phyloP scores from a whole-genome alignment of 2,888 invertebrate species.

The Callimorpha dominula region DNA sequence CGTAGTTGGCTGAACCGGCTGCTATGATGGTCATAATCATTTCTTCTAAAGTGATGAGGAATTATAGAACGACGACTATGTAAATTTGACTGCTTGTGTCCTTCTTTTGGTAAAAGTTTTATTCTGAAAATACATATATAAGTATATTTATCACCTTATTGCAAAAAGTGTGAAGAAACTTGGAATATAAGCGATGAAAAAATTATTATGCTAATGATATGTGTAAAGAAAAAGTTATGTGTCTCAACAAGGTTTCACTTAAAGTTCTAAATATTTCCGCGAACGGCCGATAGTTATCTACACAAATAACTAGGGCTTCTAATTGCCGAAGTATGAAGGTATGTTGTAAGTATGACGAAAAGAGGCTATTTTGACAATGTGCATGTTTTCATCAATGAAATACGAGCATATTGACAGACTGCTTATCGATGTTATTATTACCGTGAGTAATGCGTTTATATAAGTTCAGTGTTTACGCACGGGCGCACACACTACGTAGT shows the following conservation, averaged over 20 bases:
- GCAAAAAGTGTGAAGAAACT: slow-evolving; percentile 22
- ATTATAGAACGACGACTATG: slow-evolving; percentile 59
- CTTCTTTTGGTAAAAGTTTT: slow-evolving; percentile 59
- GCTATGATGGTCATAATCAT: slow-evolving; percentile 80
- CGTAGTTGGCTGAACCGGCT: slow-evolving; percentile 65
- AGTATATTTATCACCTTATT: slow-evolving; percentile 28
- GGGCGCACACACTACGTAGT: neutral
- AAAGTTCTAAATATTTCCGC: slow-evolving; percentile 62
- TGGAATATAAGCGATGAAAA: neutral
- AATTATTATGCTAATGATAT: slow-evolving; percentile 27
- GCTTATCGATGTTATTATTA: slow-evolving; percentile 42
- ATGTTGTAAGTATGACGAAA: slow-evolving; percentile 66
- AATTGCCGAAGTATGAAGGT: slow-evolving; percentile 37
- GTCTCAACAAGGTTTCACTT: slow-evolving; percentile 30
- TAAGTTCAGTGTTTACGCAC: slow-evolving; percentile 3
- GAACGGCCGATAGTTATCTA: slow-evolving; percentile 43
- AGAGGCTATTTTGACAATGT: slow-evolving; percentile 58
- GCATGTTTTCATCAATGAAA: slow-evolving; percentile 54
- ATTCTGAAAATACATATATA: slow-evolving; percentile 60
- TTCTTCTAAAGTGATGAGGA: slow-evolving; percentile 52
- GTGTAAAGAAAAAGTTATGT: slow-evolving; percentile 37
- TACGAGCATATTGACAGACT: slow-evolving; percentile 51
- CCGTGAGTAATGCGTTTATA: slow-evolving; percentile 27
- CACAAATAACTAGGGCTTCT: slow-evolving; percentile 54
- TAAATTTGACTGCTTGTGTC: slow-evolving; percentile 34